Conservation (phyloP, 53 echinoderm and acorn worm species). For the Temnopleurus reevesii region DNA sequence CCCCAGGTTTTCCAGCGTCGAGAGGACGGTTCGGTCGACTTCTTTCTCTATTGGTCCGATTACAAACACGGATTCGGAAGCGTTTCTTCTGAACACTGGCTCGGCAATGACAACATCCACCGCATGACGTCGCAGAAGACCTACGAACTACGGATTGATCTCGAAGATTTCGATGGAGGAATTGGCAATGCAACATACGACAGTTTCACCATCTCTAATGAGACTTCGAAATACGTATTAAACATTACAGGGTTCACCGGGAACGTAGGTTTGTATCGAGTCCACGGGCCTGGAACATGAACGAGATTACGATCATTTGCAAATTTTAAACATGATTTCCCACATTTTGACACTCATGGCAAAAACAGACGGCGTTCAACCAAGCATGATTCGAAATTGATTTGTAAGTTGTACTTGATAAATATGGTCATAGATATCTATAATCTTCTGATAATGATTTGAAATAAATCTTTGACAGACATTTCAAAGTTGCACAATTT, state of each 20-base stretch:
- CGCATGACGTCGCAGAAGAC: neutral
- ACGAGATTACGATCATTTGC: too few species aligned
- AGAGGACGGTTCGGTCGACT: neutral
- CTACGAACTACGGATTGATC: slow-evolving; percentile 24
- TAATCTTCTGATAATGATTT: too few species aligned
- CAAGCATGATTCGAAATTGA: too few species aligned
- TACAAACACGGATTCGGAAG: slow-evolving; percentile 13
- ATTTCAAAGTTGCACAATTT: too few species aligned
- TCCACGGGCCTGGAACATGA: too few species aligned
- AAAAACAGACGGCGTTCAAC: too few species aligned
- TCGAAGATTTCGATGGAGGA: neutral
- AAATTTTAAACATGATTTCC: too few species aligned
- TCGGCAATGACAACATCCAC: slow-evolving; percentile 2
- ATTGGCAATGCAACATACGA: neutral
- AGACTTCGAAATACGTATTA: neutral
- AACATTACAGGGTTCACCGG: neutral
- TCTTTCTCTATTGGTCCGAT: neutral
- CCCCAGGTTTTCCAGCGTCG: slow-evolving; percentile 2
- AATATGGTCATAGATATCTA: too few species aligned
- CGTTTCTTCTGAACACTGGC: slow-evolving; percentile 8
- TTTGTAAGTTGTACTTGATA: too few species aligned
- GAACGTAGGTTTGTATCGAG: too few species aligned
- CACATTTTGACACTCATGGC: too few species aligned
- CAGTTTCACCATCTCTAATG: neutral
- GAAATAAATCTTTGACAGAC: too few species aligned